Evolutionary conservation across 2,797 vertebrate species (phyloP).

Genomic region (Lemur catta): DNA sequence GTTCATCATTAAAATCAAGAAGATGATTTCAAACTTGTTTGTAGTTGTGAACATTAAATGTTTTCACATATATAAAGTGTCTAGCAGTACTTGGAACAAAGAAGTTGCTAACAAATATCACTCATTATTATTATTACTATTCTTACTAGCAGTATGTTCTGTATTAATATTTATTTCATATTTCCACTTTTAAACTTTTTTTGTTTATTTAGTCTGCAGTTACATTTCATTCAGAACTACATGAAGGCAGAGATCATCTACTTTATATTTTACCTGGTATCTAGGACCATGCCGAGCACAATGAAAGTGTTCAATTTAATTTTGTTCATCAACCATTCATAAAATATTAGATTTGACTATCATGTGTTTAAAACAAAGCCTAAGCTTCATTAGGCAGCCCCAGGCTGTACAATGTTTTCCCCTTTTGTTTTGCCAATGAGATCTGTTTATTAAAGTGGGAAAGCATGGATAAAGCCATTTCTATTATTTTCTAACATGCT

Average conservation of each 20-base stretch:
- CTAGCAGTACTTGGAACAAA: neutral
- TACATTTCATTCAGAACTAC: neutral
- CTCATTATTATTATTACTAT: neutral
- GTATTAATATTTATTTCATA: neutral
- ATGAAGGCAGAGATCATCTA: neutral
- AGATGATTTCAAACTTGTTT: neutral
- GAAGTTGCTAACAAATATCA: neutral
- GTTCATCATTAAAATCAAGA: conserved; percentile 14
- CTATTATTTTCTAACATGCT: neutral
- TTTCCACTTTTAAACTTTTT: neutral
- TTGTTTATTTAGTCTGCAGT: neutral
- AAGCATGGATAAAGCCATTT: neutral
- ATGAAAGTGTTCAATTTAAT: neutral
- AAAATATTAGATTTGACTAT: neutral
- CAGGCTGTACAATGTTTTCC: accelerated
- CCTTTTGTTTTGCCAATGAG: neutral
- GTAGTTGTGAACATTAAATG: neutral
- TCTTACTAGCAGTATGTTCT: neutral
- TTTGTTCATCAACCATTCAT: neutral
- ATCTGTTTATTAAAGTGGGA: neutral
- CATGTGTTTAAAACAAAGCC: neutral
- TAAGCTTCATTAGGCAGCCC: neutral
- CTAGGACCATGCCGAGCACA: neutral
- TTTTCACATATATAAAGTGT: neutral
- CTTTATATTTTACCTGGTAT: neutral